Evolutionary conservation across 2,113 vertebrate species (phyloP).

Genomic region (Chionis minor): DNA sequence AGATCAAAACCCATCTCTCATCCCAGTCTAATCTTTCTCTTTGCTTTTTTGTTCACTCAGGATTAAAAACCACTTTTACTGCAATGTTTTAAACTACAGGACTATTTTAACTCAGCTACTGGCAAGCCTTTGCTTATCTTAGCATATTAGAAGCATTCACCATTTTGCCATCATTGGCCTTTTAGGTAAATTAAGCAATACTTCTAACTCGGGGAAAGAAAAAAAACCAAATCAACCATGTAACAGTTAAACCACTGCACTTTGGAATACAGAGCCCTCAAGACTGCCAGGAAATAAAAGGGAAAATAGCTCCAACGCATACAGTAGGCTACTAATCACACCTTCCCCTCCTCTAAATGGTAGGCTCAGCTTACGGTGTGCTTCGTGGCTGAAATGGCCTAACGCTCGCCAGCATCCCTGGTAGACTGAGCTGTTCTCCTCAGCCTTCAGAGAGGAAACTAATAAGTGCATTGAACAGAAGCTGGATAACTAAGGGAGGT

Average conservation of each 20-base stretch:
- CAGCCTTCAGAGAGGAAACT: neutral
- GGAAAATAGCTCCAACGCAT: neutral
- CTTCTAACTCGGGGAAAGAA: neutral
- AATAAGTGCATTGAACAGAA: neutral
- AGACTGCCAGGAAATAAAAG: neutral
- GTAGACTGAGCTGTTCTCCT: neutral
- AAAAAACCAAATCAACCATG: neutral
- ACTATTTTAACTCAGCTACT: neutral
- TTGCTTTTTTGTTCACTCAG: neutral
- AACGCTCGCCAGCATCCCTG: neutral
- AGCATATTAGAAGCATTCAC: neutral
- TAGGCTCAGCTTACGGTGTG: neutral
- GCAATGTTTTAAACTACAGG: neutral
- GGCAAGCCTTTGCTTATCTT: neutral
- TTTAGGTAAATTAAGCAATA: neutral
- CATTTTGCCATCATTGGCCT: neutral
- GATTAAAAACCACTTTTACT: neutral
- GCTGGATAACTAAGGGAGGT: neutral
- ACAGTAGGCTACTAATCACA: neutral
- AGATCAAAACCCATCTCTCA: neutral
- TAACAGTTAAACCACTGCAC: neutral
- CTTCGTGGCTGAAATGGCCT: neutral
- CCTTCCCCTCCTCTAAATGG: neutral
- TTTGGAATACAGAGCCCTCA: neutral
- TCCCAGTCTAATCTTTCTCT: neutral